These are phyloP conservation scores for Alosa alosa DNA, from an alignment of 2,113 vertebrate genomes.

Conservation along the genomic window DNA sequence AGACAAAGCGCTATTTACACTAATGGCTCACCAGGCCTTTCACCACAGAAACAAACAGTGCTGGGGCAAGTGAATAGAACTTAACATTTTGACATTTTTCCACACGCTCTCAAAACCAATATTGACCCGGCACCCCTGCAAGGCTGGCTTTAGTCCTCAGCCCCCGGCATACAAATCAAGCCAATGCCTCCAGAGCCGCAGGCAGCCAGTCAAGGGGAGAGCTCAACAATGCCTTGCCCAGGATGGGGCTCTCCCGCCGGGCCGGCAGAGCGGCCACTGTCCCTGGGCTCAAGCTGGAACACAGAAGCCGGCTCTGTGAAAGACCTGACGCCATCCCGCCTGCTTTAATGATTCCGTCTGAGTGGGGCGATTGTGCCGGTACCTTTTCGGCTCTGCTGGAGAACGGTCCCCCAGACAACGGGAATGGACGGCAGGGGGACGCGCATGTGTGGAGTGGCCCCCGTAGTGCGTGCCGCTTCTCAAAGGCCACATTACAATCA, in stretches of 20 bases:
- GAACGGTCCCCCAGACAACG: conserved; percentile 56
- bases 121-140: conserved; percentile 76
- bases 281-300: conserved; percentile 69
- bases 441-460: conserved; percentile 63
- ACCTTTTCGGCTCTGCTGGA: conserved; percentile 65
- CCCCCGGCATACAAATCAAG: conserved; percentile 73
- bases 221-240: conserved; percentile 64
- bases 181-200: conserved; percentile 65
- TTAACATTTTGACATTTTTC: conserved; percentile 78
- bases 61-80: conserved; percentile 69
- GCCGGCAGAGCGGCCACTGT: conserved; percentile 61
- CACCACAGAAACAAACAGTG: conserved; percentile 75
- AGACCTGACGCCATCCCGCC: conserved; percentile 63
- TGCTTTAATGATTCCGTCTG: conserved; percentile 63
- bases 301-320: conserved; percentile 61
- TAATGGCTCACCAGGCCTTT: conserved; percentile 73
- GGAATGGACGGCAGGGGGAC: conserved; percentile 63
- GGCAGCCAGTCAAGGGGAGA: conserved; percentile 69
- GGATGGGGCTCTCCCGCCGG: conserved; percentile 64
- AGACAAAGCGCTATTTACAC: conserved; percentile 85
- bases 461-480: conserved; percentile 58
- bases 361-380: conserved; percentile 61
- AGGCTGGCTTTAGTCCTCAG: conserved; percentile 72
- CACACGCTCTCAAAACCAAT: conserved; percentile 77
- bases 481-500: conserved; percentile 74